A percentile compares a stretch with the other conserved stretches of the same genome.
Evolutionary conservation across 2,888 invertebrate species (phyloP).

Genomic region (Yponomeuta plumbellus): DNA sequence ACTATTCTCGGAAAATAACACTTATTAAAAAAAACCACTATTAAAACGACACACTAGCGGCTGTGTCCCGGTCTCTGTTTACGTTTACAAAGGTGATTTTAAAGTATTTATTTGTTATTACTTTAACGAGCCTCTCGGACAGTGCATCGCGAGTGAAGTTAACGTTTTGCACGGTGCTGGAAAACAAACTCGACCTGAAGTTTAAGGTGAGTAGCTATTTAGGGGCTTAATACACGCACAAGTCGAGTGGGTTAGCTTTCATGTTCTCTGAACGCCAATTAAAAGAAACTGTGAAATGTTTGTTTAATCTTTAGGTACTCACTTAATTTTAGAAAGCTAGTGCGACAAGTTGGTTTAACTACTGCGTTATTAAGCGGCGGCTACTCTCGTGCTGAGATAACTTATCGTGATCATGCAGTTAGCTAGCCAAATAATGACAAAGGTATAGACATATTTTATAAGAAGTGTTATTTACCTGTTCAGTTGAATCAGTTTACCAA

Average conservation of each 20-base stretch:
- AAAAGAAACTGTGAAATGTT: slow-evolving; percentile 9
- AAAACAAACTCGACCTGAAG: slow-evolving; percentile 47
- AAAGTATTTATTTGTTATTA: slow-evolving; percentile 34
- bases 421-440: slow-evolving; percentile 44
- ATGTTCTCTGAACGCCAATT: not conserved
- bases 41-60: not conserved
- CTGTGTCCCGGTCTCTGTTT: slow-evolving; percentile 29
- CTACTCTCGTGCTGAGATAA: slow-evolving; percentile 58
- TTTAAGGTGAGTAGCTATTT: slow-evolving; percentile 57
- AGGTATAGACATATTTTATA: not conserved
- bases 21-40: not conserved
- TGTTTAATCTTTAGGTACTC: slow-evolving; percentile 6
- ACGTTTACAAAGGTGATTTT: slow-evolving; percentile 37
- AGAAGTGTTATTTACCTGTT: not conserved
- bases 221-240: too few species aligned
- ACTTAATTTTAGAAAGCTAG: slow-evolving; percentile 16
- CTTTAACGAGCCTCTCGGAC: slow-evolving; percentile 37
- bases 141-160: slow-evolving; percentile 67
- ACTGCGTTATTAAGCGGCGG: slow-evolving; percentile 6
- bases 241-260: not conserved
- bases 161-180: slow-evolving; percentile 48
- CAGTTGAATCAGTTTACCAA: not conserved
- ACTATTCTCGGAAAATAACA: not conserved
- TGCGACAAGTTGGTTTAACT: slow-evolving; percentile 15
- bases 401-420: slow-evolving; percentile 50